Conservation (phyloP, 2,888 invertebrate species). For the Salpingus planirostris region DNA sequence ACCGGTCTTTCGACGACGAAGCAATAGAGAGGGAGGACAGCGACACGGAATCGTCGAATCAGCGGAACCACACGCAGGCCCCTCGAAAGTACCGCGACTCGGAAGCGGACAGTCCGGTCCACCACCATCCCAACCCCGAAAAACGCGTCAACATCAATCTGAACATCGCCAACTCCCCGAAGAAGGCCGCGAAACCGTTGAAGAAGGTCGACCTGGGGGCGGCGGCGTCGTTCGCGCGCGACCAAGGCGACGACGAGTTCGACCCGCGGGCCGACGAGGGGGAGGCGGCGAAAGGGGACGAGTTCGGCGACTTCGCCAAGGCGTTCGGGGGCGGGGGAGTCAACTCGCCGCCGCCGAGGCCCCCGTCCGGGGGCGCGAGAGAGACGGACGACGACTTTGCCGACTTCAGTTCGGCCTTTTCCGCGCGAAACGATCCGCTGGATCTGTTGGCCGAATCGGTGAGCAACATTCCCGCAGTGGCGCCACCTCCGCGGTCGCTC, state of each 20-base stretch:
- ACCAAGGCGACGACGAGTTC: constrained; percentile 50
- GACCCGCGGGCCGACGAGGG: constrained; percentile 46
- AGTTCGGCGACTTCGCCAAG: constrained; percentile 72
- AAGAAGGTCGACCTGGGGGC: constrained; percentile 59
- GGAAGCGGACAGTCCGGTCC: constrained; percentile 18
- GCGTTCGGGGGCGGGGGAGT: too few species aligned
- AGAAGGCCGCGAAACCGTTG: constrained; percentile 39
- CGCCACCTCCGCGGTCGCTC: constrained; percentile 1
- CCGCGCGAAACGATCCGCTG: constrained; percentile 6
- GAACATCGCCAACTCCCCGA: constrained; percentile 38
- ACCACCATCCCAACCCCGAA: constrained; percentile 9
- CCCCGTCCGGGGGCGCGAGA: too few species aligned
- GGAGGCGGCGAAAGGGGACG: constrained; percentile 32
- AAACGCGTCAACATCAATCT: constrained; percentile 45
- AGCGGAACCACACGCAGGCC: constrained; percentile 18
- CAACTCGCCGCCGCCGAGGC: too few species aligned
- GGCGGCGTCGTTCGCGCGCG: constrained; percentile 60
- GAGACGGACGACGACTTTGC: constrained; percentile 62
- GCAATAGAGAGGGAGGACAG: constrained; percentile 61
- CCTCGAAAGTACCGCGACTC: constrained; percentile 29
- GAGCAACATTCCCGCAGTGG: constrained; percentile 5
- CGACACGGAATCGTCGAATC: constrained; percentile 52
- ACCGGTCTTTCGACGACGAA: constrained; percentile 46
- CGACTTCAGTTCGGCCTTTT: constrained; percentile 69
- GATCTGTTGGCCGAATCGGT: constrained; percentile 14